phyloP scores from a whole-genome alignment of 2,888 invertebrate genomes.

The Galeopsomyia nigrocyanea region DNA sequence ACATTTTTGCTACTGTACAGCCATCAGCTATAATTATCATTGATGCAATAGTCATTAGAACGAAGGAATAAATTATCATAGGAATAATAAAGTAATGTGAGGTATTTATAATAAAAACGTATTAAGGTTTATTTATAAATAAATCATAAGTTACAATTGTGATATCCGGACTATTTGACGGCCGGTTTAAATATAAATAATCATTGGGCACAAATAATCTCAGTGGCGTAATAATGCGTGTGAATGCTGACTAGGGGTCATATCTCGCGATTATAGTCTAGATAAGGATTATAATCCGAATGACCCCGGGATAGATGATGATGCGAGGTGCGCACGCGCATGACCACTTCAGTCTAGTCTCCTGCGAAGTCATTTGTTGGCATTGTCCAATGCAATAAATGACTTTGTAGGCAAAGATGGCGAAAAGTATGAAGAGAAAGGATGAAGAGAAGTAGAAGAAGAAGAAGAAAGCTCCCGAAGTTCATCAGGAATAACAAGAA shows the following conservation, averaged over 20 bases:
- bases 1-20: too few relatives aligned
- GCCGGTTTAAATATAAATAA: constrained; percentile 54
- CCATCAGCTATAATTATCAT: too few relatives aligned
- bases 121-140: constrained; percentile 62
- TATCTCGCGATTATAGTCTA: constrained; percentile 41
- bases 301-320: constrained; percentile 30
- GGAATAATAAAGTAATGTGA: neutral
- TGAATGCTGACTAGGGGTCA: constrained; percentile 58
- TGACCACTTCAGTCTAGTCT: constrained; percentile 44
- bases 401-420: constrained; percentile 1
- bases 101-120: constrained; percentile 41
- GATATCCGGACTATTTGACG: constrained; percentile 46
- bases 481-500: constrained; percentile 12
- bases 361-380: constrained; percentile 1
- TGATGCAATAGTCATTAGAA: too few relatives aligned
- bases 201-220: constrained; percentile 57
- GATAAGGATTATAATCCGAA: constrained; percentile 17
- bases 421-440: constrained; percentile 9
- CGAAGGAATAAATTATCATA: too few relatives aligned
- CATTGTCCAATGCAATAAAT: constrained; percentile 27
- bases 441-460: constrained; percentile 1
- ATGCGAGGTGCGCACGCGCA: constrained; percentile 28
- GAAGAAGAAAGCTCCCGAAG: constrained; percentile 5
- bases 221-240: constrained; percentile 49
- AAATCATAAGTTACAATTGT: constrained; percentile 63